phyloP scores from a whole-genome alignment of 2,797 vertebrate species.

The Arnoldichthys spilopterus region DNA sequence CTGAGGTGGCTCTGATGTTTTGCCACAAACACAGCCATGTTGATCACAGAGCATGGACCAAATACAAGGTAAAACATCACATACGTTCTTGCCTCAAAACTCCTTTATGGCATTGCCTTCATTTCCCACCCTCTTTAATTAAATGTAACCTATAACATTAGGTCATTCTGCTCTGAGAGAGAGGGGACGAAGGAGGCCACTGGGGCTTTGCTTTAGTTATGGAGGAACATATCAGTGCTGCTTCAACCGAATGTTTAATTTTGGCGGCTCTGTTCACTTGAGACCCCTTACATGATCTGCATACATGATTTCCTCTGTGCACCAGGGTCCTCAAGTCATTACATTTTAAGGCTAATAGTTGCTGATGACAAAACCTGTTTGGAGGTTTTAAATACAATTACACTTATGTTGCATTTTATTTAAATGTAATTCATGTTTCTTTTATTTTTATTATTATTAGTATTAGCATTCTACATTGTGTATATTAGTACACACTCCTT shows the following conservation, averaged over 20 bases:
- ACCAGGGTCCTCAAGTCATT: constrained; percentile 27
- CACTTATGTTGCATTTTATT: constrained; percentile 13
- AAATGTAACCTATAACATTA: constrained; percentile 17
- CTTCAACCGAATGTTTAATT: constrained; percentile 27
- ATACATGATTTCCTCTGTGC: constrained; percentile 22
- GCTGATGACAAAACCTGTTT: constrained; percentile 12
- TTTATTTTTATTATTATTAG: background rate
- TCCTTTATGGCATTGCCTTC: background rate
- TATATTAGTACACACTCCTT: no score
- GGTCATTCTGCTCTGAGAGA: background rate
- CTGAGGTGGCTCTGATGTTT: constrained; percentile 39
- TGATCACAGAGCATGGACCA: constrained; percentile 26
- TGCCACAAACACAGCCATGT: constrained; percentile 11
- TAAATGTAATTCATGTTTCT: background rate
- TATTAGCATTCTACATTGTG: no score
- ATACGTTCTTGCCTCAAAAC: constrained; percentile 17
- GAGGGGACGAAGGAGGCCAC: background rate
- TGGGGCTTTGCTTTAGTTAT: constrained; percentile 15
- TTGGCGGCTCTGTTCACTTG: constrained; percentile 24
- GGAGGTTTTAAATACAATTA: constrained; percentile 17
- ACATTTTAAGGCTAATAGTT: constrained; percentile 24
- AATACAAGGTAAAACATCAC: background rate
- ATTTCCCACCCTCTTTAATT: constrained; percentile 23
- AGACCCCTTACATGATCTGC: constrained; percentile 31
- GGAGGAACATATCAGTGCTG: constrained; percentile 11